phyloP scores from a whole-genome alignment of 2,888 invertebrate species.

The Chironomus riparius region DNA sequence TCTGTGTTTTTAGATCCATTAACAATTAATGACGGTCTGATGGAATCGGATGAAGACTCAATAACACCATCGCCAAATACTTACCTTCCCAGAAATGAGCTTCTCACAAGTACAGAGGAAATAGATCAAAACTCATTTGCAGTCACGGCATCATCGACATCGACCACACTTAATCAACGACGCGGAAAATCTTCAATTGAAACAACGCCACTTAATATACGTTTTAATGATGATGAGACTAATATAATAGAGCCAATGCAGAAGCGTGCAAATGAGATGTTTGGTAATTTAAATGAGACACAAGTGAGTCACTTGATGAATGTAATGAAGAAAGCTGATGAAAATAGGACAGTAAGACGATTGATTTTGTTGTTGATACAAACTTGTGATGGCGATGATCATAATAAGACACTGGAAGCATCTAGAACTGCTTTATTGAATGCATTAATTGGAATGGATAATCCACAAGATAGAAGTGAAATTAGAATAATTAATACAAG shows the following conservation, averaged over 20 bases:
- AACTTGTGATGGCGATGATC: constrained; percentile 62
- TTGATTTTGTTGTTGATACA: constrained; percentile 67
- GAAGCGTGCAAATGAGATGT: constrained; percentile 64
- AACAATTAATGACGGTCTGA: constrained; percentile 58
- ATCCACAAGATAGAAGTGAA: constrained; percentile 36
- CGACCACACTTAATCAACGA: constrained; percentile 29
- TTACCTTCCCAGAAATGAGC: constrained; percentile 35
- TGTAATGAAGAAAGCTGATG: constrained; percentile 73
- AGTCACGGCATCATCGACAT: constrained; percentile 28
- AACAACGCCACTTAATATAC: constrained; percentile 27
- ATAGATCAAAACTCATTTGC: background rate
- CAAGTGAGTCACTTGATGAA: constrained; percentile 65
- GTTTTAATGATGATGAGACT: constrained; percentile 28
- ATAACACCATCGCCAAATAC: constrained; percentile 40
- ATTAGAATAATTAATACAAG: constrained; percentile 12
- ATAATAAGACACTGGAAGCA: constrained; percentile 60
- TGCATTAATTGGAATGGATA: constrained; percentile 56
- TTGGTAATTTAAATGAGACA: constrained; percentile 64
- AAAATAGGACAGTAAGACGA: constrained; percentile 63
- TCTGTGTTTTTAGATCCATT: constrained; percentile 62
- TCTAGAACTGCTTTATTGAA: constrained; percentile 59
- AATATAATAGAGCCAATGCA: constrained; percentile 44
- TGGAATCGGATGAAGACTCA: constrained; percentile 38
- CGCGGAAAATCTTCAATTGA: constrained; percentile 29
- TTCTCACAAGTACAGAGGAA: background rate